phyloP scores from a whole-genome alignment of 2,113 vertebrate genomes.

The Malurus elegans region DNA sequence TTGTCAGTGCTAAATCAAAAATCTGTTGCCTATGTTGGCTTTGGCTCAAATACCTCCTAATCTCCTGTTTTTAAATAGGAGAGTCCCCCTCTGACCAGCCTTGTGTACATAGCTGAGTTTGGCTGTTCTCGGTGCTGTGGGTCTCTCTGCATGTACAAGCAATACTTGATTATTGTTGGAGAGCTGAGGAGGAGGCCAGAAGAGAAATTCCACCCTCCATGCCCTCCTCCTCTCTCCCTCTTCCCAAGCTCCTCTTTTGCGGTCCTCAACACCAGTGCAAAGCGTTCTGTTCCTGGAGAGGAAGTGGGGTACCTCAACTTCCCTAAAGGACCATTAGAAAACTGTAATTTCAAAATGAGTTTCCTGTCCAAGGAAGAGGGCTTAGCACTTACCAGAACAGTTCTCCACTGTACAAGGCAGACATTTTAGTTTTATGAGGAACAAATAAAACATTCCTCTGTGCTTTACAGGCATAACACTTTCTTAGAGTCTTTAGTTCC shows the following conservation, averaged over 20 bases:
- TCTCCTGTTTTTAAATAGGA: background rate
- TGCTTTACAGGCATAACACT: conserved; percentile 50
- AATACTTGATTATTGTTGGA: background rate
- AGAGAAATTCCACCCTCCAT: background rate
- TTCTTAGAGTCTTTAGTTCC: conserved; percentile 50
- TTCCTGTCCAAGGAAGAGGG: conserved; percentile 54
- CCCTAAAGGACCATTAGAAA: conserved; percentile 65
- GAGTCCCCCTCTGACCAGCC: background rate
- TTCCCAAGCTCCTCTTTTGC: background rate
- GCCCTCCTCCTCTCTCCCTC: background rate
- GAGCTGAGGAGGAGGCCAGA: background rate
- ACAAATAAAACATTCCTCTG: conserved; percentile 67
- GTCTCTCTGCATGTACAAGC: background rate
- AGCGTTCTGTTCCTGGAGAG: background rate
- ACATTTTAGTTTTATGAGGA: conserved; percentile 58
- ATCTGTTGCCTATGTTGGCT: background rate
- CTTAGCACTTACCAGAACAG: conserved; percentile 55
- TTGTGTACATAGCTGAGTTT: background rate
- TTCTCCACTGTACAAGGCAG: conserved; percentile 25
- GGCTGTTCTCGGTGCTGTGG: background rate
- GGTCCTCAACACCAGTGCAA: background rate
- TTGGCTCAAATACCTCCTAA: background rate
- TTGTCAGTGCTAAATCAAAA: background rate
- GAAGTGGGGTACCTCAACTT: conserved; percentile 55
- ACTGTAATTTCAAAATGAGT: conserved; percentile 53